Evolutionary conservation across 2,113 vertebrate species (phyloP), one percentile per base, ranked within the genome.

Genomic region (Coreoperca whiteheadi): DNA sequence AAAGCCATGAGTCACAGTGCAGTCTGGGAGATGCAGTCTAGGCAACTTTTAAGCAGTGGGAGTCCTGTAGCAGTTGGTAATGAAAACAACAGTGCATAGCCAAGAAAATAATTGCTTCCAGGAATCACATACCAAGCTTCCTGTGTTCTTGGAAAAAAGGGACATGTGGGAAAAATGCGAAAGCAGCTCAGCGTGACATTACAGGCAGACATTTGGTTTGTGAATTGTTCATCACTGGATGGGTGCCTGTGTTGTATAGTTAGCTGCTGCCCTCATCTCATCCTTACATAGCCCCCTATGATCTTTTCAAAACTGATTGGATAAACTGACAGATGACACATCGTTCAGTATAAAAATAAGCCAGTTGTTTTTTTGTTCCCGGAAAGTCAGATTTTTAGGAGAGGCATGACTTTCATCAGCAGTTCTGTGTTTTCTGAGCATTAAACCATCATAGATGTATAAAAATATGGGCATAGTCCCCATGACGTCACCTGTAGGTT

Each of bases 91-190:
- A 57, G 77, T 87, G 88, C 77, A 46, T 79, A 61, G 86, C 86
- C 88, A 91, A 89, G 83, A 83, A 89, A 85, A 88, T 94, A 89
- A 94, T 92, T 87, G 82, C 87, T 93, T 93, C 91, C 91, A 93
- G 92, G 85, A 90, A 81, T 93, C 86, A 81, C 82, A 84, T 72
- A 63, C 77, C 39, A 81, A 63, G 79, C 74, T 93, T 94, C 88
- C 88, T 85, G 77, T 85, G 80, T 87, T 72, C 51, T 61, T 20
- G 70, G 43, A 46, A 28, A 76, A 76, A 71, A 60, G 63, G 39
- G 43, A 86, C n/a, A 43, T 53, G 60, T 75, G 68, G 51, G 66
- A 67, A 74, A 85, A 87, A 81, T 68, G 76, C 21, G 48, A 86
- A 77, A 64, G 63, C 64, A 79, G 76, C 77, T 68, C 79, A 85